Conservation (phyloP, 2,797 vertebrate species). For the Melanotaenia pygmaea region DNA sequence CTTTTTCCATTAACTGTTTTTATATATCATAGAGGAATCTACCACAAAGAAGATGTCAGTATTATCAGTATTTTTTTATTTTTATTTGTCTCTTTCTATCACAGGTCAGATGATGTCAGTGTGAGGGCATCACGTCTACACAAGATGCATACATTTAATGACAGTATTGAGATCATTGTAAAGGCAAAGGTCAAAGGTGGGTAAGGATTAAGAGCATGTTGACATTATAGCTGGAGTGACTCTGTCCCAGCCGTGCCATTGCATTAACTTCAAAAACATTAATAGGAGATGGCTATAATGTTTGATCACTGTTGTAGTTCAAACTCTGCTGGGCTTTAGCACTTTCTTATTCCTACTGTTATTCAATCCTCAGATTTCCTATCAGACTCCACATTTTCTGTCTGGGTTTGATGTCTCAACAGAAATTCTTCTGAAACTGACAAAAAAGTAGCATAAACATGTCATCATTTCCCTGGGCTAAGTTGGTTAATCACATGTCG, state of each 20-base stretch:
- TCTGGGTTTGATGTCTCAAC: slow-evolving; percentile 31
- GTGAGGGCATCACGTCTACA: neutral
- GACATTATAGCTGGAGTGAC: neutral
- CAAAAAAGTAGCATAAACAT: slow-evolving; percentile 43
- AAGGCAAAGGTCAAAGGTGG: neutral
- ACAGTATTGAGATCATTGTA: neutral
- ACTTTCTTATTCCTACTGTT: neutral
- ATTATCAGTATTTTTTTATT: neutral
- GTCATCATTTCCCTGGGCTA: slow-evolving; percentile 37
- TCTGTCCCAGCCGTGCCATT: neutral
- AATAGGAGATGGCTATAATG: neutral
- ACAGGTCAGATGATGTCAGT: neutral
- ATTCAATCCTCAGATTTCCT: slow-evolving; percentile 8
- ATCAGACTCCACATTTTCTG: slow-evolving; percentile 15
- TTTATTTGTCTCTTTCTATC: neutral
- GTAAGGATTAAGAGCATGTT: neutral
- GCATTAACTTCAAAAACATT: neutral
- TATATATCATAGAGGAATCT: neutral
- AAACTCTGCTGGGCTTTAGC: neutral
- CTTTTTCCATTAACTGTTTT: slow-evolving; percentile 6
- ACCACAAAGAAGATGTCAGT: neutral
- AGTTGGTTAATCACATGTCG: slow-evolving; percentile 23
- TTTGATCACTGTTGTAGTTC: neutral
- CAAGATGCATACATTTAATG: neutral
- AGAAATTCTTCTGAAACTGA: slow-evolving; percentile 39